Evolutionary conservation across 2,888 invertebrate species (phyloP), one percentile per base, ranked within the genome.

Genomic region (Eristalinus sepulchralis): DNA sequence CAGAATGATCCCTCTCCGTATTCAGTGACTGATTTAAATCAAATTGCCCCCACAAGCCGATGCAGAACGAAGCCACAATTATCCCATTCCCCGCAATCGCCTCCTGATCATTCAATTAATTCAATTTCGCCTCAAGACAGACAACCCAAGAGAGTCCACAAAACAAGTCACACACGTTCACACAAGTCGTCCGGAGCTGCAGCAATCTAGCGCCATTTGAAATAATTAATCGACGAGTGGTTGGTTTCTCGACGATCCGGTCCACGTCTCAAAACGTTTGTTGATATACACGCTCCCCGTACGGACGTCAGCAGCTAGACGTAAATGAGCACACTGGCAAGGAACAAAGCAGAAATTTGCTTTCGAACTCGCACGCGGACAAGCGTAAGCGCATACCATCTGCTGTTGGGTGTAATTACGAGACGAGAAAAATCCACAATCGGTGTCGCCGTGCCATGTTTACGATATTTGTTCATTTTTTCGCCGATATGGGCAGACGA

Each of bases 141-240:
- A 31, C 53, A 24, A 31, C 33, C 62, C 8, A 34, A 62, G 27
- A 47, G 17, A 1, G 20, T 22, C 11, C 13, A n/a, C 39, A 47
- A 17, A 17, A 47, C 39, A 47, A 47, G 39, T 47, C 34, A 60
- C 47, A 36, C 39, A 60, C 39, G 31, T 27, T 6, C 31, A 39
- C 59, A 34, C 53, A 77, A 62, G 34, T 60, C 68, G 68, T 68
- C 60, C 64, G 39, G 63, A 10, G 27, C 27, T 27, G 27, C 27
- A 27, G 59, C 75, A 64, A 59, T 33, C 39, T 68, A 68, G 73
- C 72, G 75, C 70, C 73, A 71, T 77, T 76, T 62, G 77, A 81
- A 81, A 76, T 85, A 85, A 85, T 85, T 85, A 81, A 81, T 85
- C 67, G 81, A 72, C n/a, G n/a, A n/a, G n/a, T n/a, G n/a, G 84